Conservation (phyloP, 2,888 invertebrate genomes). For the Pecten maximus region DNA sequence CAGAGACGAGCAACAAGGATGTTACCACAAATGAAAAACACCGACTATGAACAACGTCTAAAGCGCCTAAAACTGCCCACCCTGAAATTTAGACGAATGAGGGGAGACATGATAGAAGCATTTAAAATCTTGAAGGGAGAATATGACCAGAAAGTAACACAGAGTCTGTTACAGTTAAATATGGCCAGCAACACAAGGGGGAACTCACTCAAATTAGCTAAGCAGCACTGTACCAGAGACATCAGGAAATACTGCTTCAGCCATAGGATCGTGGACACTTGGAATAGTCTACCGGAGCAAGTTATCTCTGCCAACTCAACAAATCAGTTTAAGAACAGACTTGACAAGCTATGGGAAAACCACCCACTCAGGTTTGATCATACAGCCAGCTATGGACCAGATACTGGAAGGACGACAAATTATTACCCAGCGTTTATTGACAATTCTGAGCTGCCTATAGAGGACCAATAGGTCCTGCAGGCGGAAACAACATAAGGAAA, state of each 20-base stretch:
- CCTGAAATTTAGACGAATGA: slow-evolving; percentile 35
- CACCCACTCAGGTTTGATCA: too few relatives aligned
- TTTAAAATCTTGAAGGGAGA: slow-evolving; percentile 35
- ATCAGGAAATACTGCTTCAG: slow-evolving; percentile 37
- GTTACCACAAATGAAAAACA: slow-evolving; percentile 36
- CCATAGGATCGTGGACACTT: slow-evolving; percentile 39
- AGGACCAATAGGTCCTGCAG: too few relatives aligned
- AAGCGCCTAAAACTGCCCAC: slow-evolving; percentile 41
- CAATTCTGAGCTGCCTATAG: too few relatives aligned
- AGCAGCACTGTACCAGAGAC: slow-evolving; percentile 28
- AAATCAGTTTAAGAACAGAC: too few relatives aligned
- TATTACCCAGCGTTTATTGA: too few relatives aligned
- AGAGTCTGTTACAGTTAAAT: too few relatives aligned
- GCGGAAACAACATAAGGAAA: too few relatives aligned
- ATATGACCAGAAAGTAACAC: slow-evolving; percentile 30
- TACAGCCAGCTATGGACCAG: too few relatives aligned
- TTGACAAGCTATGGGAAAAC: too few relatives aligned
- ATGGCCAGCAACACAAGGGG: slow-evolving; percentile 17
- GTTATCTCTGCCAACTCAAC: too few relatives aligned
- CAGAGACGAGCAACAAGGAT: slow-evolving; percentile 46
- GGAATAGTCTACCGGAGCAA: not conserved
- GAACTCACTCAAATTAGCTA: slow-evolving; percentile 35
- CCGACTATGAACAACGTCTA: too few relatives aligned
- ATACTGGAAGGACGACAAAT: too few relatives aligned
- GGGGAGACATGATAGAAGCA: slow-evolving; percentile 48